Base-by-base conservation (phyloP, 2,113 vertebrate species). In the Ceyx cyanopectus region DNA sequence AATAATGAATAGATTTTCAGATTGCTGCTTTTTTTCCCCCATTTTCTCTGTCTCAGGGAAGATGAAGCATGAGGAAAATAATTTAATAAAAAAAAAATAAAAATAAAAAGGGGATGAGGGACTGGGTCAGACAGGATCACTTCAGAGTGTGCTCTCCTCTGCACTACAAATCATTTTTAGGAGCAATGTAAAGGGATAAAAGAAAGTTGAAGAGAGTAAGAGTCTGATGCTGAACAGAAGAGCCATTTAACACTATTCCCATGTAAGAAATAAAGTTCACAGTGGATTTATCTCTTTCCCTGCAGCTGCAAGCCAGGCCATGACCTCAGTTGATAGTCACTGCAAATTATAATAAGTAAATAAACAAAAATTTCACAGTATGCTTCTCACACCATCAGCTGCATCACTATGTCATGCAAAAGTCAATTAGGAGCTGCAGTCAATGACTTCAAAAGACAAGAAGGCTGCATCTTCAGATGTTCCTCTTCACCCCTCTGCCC, bases 131-230 rank as follows among this genome's bases (percentile, higher is more conserved):
- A 19, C 48, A 12, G 13, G 12, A 20, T 91, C 34, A 26, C n/a
- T 37, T 58, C 0, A 0, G 29, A n/a, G 32, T 2, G 5, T 8
- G 3, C 20, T 70, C n/a, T 45, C 18, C n/a, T 73, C 14, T 14
- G 22, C 37, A 53, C 23, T 14, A 27, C 24, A 51, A 34, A 24
- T 15, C 37, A 37, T 34, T 5, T 4, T 51, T 23, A 78, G 20
- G 20, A 57, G n/a, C 20, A 51, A 34, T 1, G 3, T n/a, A 57
- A 73, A 16, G 13, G 19, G 15, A 29, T 12, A 70, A 65, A 51
- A 53, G 18, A 13, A 78, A 62, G 24, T 3, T 46, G 12, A 87
- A 50, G 41, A 69, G 46, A 61, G 10, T 16, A 16, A 43, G 29
- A 57, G 16, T 20, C 29, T 29, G 23, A 54, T 26, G 29, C 34